Evolutionary conservation across 2,797 vertebrate genomes (phyloP).

Genomic region (Poeciliopsis infans): DNA sequence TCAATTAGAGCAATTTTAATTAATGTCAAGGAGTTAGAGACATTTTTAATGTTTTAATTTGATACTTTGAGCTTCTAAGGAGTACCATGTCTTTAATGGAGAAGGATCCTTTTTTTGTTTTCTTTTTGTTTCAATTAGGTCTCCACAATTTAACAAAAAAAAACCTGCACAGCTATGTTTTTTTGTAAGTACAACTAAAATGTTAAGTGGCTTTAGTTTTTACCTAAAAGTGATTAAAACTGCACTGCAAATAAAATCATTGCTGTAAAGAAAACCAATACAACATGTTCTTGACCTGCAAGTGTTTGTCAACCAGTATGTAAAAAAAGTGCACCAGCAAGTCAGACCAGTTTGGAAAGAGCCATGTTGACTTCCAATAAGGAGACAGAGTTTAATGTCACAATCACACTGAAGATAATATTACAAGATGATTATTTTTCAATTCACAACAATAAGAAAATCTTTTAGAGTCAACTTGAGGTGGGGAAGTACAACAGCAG

Average conservation of each 20-base stretch:
- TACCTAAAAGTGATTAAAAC: background rate
- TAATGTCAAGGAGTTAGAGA: background rate
- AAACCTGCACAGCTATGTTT: background rate
- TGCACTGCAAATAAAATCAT: constrained; percentile 7
- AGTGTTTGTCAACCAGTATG: constrained; percentile 2
- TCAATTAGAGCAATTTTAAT: background rate
- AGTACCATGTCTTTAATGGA: background rate
- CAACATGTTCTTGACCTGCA: background rate
- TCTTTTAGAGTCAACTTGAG: background rate
- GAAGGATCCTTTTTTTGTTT: background rate
- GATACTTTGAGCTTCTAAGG: background rate
- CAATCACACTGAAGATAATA: background rate
- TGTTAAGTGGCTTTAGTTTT: background rate
- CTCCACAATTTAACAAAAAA: background rate
- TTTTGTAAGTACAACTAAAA: background rate
- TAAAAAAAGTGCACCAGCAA: constrained; percentile 28
- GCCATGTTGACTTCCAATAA: background rate
- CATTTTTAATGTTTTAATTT: background rate
- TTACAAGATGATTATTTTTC: background rate
- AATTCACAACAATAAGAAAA: background rate
- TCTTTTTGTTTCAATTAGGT: background rate
- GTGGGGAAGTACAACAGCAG: background rate
- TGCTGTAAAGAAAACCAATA: background rate
- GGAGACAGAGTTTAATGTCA: constrained; percentile 37
- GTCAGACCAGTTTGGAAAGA: constrained; percentile 63